Base-by-base conservation (phyloP, 2,888 invertebrate genomes). In the Epirrhoe tristata region DNA sequence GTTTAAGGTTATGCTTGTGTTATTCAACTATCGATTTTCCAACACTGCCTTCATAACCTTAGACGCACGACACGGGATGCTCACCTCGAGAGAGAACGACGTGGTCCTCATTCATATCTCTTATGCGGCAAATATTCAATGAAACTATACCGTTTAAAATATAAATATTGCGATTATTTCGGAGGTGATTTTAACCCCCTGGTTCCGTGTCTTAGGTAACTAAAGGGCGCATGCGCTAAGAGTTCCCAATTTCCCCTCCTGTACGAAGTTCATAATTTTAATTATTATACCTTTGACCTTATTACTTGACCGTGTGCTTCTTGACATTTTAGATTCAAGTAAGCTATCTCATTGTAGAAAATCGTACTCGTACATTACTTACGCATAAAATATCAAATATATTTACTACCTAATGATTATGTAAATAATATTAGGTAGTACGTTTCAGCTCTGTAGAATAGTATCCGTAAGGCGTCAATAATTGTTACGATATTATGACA, bases 51-150 rank as follows among this genome's bases (percentile, higher is more conserved):
- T 69, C 68, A 75, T 80, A 79, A 81, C 76, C 79, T 79, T 68
- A 63, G 59, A 61, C 60, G 67, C 59, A 66, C 66, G 73, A 62
- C 69, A 56, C 52, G 46, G 68, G 79, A 53, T 51, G 64, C 94
- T 95, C 94, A 97, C 97, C 96, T 97, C 96, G 94, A 96, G 94
- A 90, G 96, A 95, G 92, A 96, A 95, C 95, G 95, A 96, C 94
- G 96, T 97, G 95, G 96, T 95, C 97, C 96, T 96, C 97, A 97
- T 97, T 97, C 97, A 97, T 97, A 97, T 95, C 95, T 93, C 86
- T 90, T 92, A 85, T 88, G 74, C 84, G 81, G 80, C 91, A 86
- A 83, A 84, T 84, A 79, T 73, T 85, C 79, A 82, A 83, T 82
- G 78, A 92, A 91, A 86, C 79, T 82, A 77, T 80, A 81, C 71